These are phyloP conservation scores for Xylocampa areola DNA, from an alignment of 2,888 invertebrate species.

Conservation along the genomic window DNA sequence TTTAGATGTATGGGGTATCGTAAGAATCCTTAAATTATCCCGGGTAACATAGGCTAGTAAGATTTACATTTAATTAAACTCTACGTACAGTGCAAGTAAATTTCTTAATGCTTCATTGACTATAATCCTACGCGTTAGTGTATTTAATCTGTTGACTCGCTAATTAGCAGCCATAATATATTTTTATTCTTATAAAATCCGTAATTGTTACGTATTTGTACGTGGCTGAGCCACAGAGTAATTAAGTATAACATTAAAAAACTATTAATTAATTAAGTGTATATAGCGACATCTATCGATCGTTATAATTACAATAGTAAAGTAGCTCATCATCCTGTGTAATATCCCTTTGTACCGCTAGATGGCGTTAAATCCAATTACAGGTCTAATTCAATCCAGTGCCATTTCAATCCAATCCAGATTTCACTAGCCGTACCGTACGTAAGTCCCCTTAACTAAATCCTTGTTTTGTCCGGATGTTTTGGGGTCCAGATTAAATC, in stretches of 20 bases:
- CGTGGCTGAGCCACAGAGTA: no score
- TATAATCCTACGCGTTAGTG: no score
- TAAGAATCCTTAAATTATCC: no score
- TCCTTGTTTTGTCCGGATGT: conserved; percentile 60
- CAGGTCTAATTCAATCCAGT: conserved; percentile 3
- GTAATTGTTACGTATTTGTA: no score
- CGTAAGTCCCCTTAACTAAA: conserved; percentile 44
- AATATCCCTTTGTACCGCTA: conserved; percentile 10
- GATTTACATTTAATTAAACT: no score
- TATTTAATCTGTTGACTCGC: no score
- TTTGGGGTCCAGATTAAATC: conserved; percentile 61
- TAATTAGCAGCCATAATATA: no score
- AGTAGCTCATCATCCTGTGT: background rate
- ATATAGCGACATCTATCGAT: conserved; percentile 30
- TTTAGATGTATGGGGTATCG: no score
- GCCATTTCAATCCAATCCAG: conserved; percentile 5
- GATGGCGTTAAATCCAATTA: conserved; percentile 43
- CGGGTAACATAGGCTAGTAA: no score
- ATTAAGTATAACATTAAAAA: background rate
- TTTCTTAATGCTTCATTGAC: no score
- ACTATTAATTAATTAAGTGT: background rate
- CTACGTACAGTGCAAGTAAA: no score
- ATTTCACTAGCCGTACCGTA: conserved; percentile 34
- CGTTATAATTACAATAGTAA: background rate
- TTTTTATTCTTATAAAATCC: no score